These are phyloP conservation scores for Orthosia incerta DNA, from an alignment of 2,888 invertebrate species.

Conservation along the genomic window DNA sequence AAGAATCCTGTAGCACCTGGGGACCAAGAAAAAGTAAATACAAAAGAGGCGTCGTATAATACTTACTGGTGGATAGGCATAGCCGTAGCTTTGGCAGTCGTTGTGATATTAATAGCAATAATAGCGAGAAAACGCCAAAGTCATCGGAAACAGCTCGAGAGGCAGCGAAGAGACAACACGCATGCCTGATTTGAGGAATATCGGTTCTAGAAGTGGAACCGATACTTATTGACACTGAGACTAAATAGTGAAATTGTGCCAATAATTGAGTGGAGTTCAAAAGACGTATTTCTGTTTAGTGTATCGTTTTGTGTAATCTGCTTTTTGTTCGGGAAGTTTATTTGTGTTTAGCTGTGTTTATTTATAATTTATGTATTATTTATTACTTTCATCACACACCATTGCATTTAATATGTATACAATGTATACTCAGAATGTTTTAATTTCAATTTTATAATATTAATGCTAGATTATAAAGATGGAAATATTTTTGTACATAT, in stretches of 20 bases:
- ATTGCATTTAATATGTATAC: conserved; percentile 67
- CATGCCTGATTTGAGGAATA: conserved; percentile 90
- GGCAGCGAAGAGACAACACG: conserved; percentile 85
- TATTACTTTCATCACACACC: conserved; percentile 69
- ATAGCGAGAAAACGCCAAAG: conserved; percentile 88
- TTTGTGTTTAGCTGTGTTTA: conserved; percentile 62
- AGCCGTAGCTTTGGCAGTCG: conserved; percentile 84
- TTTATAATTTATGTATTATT: conserved; percentile 66
- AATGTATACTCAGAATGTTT: conserved; percentile 55
- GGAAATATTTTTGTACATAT: conserved; percentile 91
- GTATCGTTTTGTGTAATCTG: conserved; percentile 63
- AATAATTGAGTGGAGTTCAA: conserved; percentile 76
- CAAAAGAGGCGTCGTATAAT: conserved; percentile 86
- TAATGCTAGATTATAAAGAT: conserved; percentile 81
- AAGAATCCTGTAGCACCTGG: conserved; percentile 83
- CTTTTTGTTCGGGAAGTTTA: conserved; percentile 58
- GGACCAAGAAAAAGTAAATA: conserved; percentile 76
- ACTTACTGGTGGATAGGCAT: conserved; percentile 90
- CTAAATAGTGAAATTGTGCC: conserved; percentile 82
- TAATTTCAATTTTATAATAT: conserved; percentile 62
- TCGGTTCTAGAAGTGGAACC: conserved; percentile 87
- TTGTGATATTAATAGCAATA: conserved; percentile 84
- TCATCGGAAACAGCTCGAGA: conserved; percentile 87
- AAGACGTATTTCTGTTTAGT: conserved; percentile 65
- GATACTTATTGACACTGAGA: conserved; percentile 74